Evolutionary conservation across 2,888 invertebrate species (phyloP).

Genomic region (Ophion ventricosus): DNA sequence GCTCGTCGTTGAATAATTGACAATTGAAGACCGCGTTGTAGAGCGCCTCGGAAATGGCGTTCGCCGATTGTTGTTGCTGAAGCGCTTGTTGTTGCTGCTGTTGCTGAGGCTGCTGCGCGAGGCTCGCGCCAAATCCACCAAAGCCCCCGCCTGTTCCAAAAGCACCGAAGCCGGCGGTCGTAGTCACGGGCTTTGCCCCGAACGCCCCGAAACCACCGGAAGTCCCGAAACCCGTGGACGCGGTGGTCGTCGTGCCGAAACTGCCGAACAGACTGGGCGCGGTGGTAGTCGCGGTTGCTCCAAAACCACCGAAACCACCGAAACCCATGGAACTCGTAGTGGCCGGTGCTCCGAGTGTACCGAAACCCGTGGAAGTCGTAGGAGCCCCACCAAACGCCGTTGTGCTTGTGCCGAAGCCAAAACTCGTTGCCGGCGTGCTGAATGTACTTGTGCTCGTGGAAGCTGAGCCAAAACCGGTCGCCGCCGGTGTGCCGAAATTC

Average conservation of each 20-base stretch:
- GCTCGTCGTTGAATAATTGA: constrained; percentile 96
- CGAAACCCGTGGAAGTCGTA: constrained; percentile 72
- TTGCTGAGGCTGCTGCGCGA: constrained; percentile 74
- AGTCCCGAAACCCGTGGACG: constrained; percentile 80
- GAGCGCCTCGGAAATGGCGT: constrained; percentile 88
- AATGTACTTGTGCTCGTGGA: constrained; percentile 73
- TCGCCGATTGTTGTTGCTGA: constrained; percentile 85
- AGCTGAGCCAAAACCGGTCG: constrained; percentile 84
- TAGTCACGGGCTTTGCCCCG: constrained; percentile 83
- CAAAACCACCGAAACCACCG: constrained; percentile 79
- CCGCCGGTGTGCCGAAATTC: constrained; percentile 84
- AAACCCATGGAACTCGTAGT: constrained; percentile 81
- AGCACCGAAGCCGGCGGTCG: constrained; percentile 83
- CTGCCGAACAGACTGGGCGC: constrained; percentile 84
- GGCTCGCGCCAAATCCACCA: constrained; percentile 74
- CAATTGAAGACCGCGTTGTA: constrained; percentile 91
- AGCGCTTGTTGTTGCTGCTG: constrained; percentile 83
- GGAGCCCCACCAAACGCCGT: constrained; percentile 83
- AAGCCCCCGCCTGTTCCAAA: constrained; percentile 79
- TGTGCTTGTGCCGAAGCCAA: constrained; percentile 83
- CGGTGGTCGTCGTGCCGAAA: constrained; percentile 83
- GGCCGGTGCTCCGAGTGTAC: constrained; percentile 76
- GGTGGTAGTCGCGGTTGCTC: constrained; percentile 74
- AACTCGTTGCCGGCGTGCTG: constrained; percentile 75
- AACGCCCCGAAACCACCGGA: constrained; percentile 84